These are phyloP conservation scores for Heliornis fulica DNA, from an alignment of 2,113 vertebrate species.

Conservation along the genomic window DNA sequence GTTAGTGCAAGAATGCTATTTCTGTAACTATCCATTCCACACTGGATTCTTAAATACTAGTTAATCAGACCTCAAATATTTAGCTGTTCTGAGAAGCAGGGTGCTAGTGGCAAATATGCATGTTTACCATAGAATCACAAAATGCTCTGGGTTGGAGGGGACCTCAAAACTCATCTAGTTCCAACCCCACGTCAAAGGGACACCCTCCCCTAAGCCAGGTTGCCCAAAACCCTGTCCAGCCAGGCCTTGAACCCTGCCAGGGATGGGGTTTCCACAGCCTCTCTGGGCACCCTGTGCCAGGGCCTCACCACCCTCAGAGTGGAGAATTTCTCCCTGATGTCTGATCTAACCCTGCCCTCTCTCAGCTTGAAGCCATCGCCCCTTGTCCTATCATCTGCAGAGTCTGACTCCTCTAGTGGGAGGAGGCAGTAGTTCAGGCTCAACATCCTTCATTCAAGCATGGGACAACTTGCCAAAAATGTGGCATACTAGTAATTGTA, in stretches of 20 bases:
- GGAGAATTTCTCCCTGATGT: no score
- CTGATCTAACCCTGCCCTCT: no score
- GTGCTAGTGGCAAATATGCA: not conserved
- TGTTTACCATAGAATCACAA: not conserved
- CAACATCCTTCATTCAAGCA: not conserved
- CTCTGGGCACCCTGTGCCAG: no score
- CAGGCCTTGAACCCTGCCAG: no score
- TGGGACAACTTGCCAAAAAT: slow-evolving; percentile 10
- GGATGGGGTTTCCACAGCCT: no score
- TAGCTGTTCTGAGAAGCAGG: slow-evolving; percentile 39
- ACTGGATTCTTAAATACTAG: slow-evolving; percentile 30
- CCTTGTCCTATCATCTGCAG: not conserved
- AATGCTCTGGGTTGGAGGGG: no score
- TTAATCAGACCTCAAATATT: slow-evolving; percentile 65
- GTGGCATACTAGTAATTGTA: not conserved
- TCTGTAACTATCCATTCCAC: slow-evolving; percentile 36
- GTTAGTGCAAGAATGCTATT: slow-evolving; percentile 47
- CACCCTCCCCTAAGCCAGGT: no score
- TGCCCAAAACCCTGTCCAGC: no score
- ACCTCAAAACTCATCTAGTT: no score
- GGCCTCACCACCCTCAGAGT: no score
- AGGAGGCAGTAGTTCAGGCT: not conserved
- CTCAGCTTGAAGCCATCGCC: no score
- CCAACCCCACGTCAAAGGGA: no score
- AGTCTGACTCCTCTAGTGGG: not conserved